Base-by-base conservation (phyloP, 2,888 invertebrate species). In the Nymphalis c-album region DNA sequence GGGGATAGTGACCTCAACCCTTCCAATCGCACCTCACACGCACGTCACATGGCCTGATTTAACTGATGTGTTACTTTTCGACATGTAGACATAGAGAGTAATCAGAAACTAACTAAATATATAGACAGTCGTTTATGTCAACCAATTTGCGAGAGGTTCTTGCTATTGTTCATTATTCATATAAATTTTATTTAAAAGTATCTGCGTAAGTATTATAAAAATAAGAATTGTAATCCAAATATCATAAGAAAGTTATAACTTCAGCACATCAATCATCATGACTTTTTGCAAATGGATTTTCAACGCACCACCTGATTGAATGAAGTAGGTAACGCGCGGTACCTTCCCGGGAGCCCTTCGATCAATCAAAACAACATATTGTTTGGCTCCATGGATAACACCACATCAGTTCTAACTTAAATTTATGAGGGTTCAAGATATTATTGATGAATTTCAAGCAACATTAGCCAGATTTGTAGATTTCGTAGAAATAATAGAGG, bases 401-500 rank as follows among this genome's bases (percentile, higher is more conserved):
- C 74, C 75, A 73, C 75, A 78, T 77, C 77, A 73, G 75, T 76
- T 75, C 73, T 77, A 75, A 77, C 77, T 74, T 71, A 73, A 76
- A 81, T 81, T 78, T 81, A 81, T 78, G 77, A 77, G 78, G 81
- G 80, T 78, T 70, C 68, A 67, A 31, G 60, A 68, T 63, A 76
- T 79, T 81, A 80, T 80, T 79, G 79, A 80, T 79, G 78, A 76
- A 82, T 81, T 82, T 78, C 81, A 78, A 76, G 78, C 77, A 84
- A 85, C 83, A 87, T 87, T 88, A 86, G 83, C 79, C 71, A 78
- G 83, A 83, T 82, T 82, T 80, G 81, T 80, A 73, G 76, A 67
- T 53, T 35, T 40, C 59, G 51, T 20, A 61, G 59, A 70, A 67
- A 67, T 58, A 66, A 50, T 63, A 22, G 61, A 55, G 40, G 47